Evolutionary conservation across 64 coral and sea anemone species (phyloP), one percentile per base, ranked within the genome.

Genomic region (Montipora sp.): DNA sequence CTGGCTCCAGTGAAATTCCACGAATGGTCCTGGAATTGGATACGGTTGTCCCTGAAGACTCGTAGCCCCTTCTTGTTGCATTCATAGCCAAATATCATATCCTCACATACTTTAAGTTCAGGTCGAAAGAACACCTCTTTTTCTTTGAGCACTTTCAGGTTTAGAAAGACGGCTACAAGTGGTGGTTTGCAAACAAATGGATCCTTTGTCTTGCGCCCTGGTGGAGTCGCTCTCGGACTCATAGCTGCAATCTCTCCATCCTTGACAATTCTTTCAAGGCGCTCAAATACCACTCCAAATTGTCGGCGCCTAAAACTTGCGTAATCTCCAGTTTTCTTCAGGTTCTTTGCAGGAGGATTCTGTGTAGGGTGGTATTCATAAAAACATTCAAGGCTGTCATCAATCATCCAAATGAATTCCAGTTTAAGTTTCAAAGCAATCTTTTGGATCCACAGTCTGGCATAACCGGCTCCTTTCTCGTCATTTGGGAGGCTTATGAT

Each of bases 361-460:
- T 15, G 18, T 13, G 61, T 16, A 4, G 87, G 73, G 14, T 89
- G 50, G 13, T 49, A 47, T 21, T 89, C 88, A 48, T 68, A 79
- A 60, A 90, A 90, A 9, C 65, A 14, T 63, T 48, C 22, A 21
- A 90, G 27, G 59, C 77, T 79, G 49, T 90, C 88, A 69, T 90
- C 88, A 79, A 90, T 68, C 75, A 90, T 79, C 88, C 88, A 90
- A 18, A 90, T 90, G 65, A 79, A 90, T 1, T 90, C 43, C 2
- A 90, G 47, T 4, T 22, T 22, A 9, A 90, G 19, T 20, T 43
- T 9, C 19, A 66, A 43, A 59, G 75, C 87, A 78, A 89, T 79
- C 49, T 90, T 90, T 49, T 79, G 75, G 1, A 90, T 90, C 88
- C 88, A 90, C 8, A 24, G 14, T 51, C 88, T 66, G 1, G 88